Base-by-base conservation (phyloP, 1,140 invertebrate genomes). In the Pogonognathellus flavescens region DNA sequence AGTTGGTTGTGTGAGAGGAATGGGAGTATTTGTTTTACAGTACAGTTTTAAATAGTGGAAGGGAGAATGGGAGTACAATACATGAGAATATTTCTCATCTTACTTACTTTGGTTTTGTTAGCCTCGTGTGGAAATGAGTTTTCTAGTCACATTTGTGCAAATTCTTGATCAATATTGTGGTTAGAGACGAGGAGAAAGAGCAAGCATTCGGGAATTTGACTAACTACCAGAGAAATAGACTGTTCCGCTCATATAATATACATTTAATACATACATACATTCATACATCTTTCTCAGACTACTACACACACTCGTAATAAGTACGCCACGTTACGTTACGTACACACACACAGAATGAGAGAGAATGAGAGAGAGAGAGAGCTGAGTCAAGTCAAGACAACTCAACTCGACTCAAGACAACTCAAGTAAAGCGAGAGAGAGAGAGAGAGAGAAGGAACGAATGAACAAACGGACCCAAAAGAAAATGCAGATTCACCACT, bases 401-500 rank as follows among this genome's bases (percentile, higher is more conserved):
- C 20, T 66, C 62, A 66, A 66, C 62, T 66, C 55, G n/a, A 25
- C 82, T 55, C 62, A 66, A 57, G 53, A 60, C 82, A 60, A 50
- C 82, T 83, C 55, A 83, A 52, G 57, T 76, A 70, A 59, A 22
- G 82, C 41, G 82, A 52, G 49, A 70, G 62, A 66, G 82, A 83
- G 80, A 55, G 57, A 83, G 50, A 70, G 62, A 84, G 57, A 80
- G 70, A 80, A 80, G 22, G 50, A 80, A 80, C 72, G 57, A 22
- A 85, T 18, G 31, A 41, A 41, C 31, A 84, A 14, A 70, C 72
- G 57, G 49, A 85, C 41, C 84, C 62, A 55, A 86, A 86, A 81
- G 82, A 86, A 86, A 86, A 86, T 86, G 85, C 76, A 86, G 85
- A 86, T 86, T 86, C 85, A 80, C 25, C 82, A 84, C 72, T 86